Evolutionary conservation across 1,140 invertebrate species (phyloP).

Genomic region (Drosophila simulans): DNA sequence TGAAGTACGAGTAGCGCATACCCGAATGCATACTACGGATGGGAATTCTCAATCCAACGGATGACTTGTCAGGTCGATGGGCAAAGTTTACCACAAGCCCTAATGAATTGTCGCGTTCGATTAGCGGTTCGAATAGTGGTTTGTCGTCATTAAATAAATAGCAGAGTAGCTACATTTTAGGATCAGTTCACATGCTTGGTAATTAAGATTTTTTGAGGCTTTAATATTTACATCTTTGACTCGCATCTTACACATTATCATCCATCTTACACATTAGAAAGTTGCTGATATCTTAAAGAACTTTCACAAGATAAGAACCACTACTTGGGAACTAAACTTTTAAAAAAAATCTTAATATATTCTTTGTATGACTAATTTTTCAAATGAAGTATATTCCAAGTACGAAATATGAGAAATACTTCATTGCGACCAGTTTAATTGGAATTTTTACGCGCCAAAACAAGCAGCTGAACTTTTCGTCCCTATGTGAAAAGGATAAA

Average conservation of each 20-base stretch:
- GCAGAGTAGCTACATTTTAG: neutral
- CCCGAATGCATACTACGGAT: constrained; percentile 9
- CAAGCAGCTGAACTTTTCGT: constrained; percentile 4
- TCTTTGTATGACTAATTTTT: too few relatives aligned
- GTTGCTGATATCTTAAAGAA: too few relatives aligned
- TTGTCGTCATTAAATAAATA: neutral
- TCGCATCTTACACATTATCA: too few relatives aligned
- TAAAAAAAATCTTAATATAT: too few relatives aligned
- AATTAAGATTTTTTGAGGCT: neutral
- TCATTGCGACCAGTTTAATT: neutral
- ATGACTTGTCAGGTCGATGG: constrained; percentile 42
- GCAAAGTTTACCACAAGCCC: constrained; percentile 38
- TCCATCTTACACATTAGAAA: too few relatives aligned
- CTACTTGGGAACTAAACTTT: too few relatives aligned
- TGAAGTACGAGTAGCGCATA: constrained; percentile 1
- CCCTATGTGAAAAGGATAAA: too few relatives aligned
- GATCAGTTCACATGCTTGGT: neutral
- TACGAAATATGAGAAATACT: too few relatives aligned
- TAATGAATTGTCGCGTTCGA: constrained; percentile 50
- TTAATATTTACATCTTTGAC: too few relatives aligned
- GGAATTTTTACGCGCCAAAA: neutral
- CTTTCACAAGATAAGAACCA: too few relatives aligned
- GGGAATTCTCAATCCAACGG: constrained; percentile 34
- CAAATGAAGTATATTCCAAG: too few relatives aligned
- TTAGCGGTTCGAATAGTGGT: constrained; percentile 52